Base-by-base conservation (phyloP, 2,113 vertebrate species). In the Corythaixoides concolor region DNA sequence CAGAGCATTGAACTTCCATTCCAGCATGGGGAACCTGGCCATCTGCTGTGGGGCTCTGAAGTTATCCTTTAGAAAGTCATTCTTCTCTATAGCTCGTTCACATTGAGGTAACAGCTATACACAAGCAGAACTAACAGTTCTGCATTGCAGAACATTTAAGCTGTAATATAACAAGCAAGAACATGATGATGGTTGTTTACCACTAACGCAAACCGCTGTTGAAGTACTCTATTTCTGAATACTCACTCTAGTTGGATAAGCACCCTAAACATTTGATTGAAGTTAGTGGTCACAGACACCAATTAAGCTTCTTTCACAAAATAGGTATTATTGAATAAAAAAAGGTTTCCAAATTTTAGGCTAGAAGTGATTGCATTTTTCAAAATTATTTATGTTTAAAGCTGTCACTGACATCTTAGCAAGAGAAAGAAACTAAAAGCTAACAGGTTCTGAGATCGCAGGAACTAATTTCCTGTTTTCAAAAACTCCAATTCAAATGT, bases 131-230 rank as follows among this genome's bases (percentile, higher is more conserved):
- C 67, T 59, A 90, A 12, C 88, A 67, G 79, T 83, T 95, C 89
- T 94, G 94, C 94, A 80, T n/a, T 15, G 3, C 62, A 79, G 86
- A 90, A 80, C 91, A 74, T n/a, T 95, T 67, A 89, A 80, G 59
- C 78, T 92, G 55, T 24, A 79, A 64, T 66, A 77, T 26, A 95
- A 90, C 89, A 87, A 90, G 76, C 2, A 3, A 74, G 74, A 96
- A 78, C 74, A 89, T 79, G 26, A 32, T 12, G 26, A 60, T 70
- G 68, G 68, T 70, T 95, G 85, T 85, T 96, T 82, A 74, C 89
- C 67, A 70, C 88, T 55, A 82, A 63, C 77, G 72, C 92, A 89
- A 97, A 94, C 72, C 85, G 88, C 73, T 90, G 80, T 41, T 81
- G 16, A 15, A 45, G 53, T 27, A 13, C 49, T 55, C 3, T 17